These are phyloP conservation scores for Dryadula phaetusa DNA, from an alignment of 2,888 invertebrate genomes.

Conservation along the genomic window DNA sequence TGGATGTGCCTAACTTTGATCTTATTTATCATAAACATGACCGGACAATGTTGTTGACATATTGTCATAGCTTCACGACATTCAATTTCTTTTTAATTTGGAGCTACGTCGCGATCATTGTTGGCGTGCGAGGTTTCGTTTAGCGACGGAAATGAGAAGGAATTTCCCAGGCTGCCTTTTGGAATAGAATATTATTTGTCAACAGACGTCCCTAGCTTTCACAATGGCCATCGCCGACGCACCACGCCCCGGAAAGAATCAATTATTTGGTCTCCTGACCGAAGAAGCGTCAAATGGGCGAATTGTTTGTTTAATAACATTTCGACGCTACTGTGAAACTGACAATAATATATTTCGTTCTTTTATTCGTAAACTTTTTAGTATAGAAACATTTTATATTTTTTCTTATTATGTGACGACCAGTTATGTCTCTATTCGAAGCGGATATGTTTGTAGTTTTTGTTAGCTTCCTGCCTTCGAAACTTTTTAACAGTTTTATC, in stretches of 20 bases:
- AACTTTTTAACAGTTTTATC: constrained; percentile 72
- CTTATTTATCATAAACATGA: constrained; percentile 19
- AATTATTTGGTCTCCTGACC: constrained; percentile 76
- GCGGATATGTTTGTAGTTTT: constrained; percentile 74
- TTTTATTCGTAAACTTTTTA: constrained; percentile 68
- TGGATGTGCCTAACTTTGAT: constrained; percentile 16
- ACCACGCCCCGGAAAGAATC: constrained; percentile 83
- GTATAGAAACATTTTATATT: constrained; percentile 64
- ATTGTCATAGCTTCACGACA: constrained; percentile 72
- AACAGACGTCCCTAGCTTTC: constrained; percentile 57
- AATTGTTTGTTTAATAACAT: constrained; percentile 85
- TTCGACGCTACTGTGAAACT: constrained; percentile 74
- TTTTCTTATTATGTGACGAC: constrained; percentile 45
- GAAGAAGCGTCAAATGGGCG: constrained; percentile 80
- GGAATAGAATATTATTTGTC: constrained; percentile 76
- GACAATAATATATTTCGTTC: constrained; percentile 72
- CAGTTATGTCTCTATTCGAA: constrained; percentile 47
- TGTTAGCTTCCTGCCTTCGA: constrained; percentile 71
- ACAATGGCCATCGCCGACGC: constrained; percentile 66
- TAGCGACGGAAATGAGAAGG: constrained; percentile 78
- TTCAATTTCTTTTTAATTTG: constrained; percentile 78
- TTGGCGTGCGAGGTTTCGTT: constrained; percentile 72
- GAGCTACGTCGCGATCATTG: constrained; percentile 69
- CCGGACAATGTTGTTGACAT: constrained; percentile 56
- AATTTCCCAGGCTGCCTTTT: constrained; percentile 72